Evolutionary conservation across 2,888 invertebrate species (phyloP), one percentile per base, ranked within the genome.

Genomic region (Epirrita christyi): DNA sequence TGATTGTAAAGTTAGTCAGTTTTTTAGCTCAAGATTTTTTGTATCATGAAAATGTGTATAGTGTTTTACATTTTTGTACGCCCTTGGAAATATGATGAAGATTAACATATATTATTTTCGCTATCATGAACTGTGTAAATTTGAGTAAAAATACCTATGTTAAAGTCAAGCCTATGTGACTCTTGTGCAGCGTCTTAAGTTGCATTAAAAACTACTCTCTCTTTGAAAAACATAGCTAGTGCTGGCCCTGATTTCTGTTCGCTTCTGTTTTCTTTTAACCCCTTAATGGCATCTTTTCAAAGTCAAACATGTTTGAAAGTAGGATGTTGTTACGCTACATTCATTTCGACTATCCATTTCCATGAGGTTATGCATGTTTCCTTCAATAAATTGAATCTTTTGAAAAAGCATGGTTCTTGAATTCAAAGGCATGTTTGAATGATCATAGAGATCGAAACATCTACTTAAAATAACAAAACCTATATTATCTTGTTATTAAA

Each of bases 381-480:
- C 51, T 70, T 70, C 64, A 62, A 68, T 62, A 60, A 55, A 48
- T 64, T 63, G 55, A 55, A 46, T 37, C 47, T 64, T 38, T 62
- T 44, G 48, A 57, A 53, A 54, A 59, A 62, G 66, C 65, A 66
- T 66, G 67, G 15, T 53, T 55, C 42, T 32, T 58, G 43, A 50
- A 45, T 14, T 57, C 41, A 61, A 71, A 62, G 72, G 80, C 79
- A 79, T 80, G 80, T 72, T 68, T 62, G 62, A 69, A 66, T 73
- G 71, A 67, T n/a, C 54, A 10, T 29, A 63, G 67, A 66, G 67
- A 68, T 55, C 48, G 13, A 50, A 42, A 59, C 61, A 64, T 50
- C 27, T 40, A 53, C 36, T 40, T 34, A 52, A 48, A 44, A 36
- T 54, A 29, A 49, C 42, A 51, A 47, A 14, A 43, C 34, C 55